Evolutionary conservation across 1,140 invertebrate genomes (phyloP), one percentile per base, ranked within the genome.

Genomic region (Protaetia brevitarsis): DNA sequence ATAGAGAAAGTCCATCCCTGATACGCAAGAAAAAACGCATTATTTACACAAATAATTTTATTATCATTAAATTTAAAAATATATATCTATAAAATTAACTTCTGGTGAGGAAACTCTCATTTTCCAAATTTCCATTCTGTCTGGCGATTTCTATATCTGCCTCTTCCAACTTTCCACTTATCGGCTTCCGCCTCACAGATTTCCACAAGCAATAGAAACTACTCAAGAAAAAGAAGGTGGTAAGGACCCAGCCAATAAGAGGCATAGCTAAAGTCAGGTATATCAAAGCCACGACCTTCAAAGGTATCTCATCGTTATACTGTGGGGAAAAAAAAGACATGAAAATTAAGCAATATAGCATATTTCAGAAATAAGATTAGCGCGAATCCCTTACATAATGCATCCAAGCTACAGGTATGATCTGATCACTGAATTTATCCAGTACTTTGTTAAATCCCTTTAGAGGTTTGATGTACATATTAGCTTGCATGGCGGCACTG

Each of bases 321-420:
- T 41, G n/a, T n/a, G n/a, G n/a, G n/a, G n/a, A 13, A 41, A 41
- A 13, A 11, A 41, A 13, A 8, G 19, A 6, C 19, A 13, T 41
- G 8, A 13, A 13, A 11, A 5, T 41, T 13, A 41, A 11, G n/a
- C 13, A 0, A 41, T 41, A 13, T 41, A 13, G 3, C n/a, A 5
- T n/a, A n/a, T n/a, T n/a, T n/a, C n/a, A n/a, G n/a, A n/a, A n/a
- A n/a, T n/a, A n/a, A n/a, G n/a, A n/a, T n/a, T n/a, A n/a, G n/a
- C n/a, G n/a, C n/a, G n/a, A n/a, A n/a, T n/a, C n/a, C 82, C 84
- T 86, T 78, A 88, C 86, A 76, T 86, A 86, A 85, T 88, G 86
- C 1, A 81, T 74, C 85, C 85, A 88, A 69, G 84, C 84, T 69
- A 87, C 74, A 0, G 86, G 86, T 27, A 88, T 66, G 0, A 81